Evolutionary conservation across 2,888 invertebrate species (phyloP), one percentile per base, ranked within the genome.

Genomic region (Diloba caeruleocephala): DNA sequence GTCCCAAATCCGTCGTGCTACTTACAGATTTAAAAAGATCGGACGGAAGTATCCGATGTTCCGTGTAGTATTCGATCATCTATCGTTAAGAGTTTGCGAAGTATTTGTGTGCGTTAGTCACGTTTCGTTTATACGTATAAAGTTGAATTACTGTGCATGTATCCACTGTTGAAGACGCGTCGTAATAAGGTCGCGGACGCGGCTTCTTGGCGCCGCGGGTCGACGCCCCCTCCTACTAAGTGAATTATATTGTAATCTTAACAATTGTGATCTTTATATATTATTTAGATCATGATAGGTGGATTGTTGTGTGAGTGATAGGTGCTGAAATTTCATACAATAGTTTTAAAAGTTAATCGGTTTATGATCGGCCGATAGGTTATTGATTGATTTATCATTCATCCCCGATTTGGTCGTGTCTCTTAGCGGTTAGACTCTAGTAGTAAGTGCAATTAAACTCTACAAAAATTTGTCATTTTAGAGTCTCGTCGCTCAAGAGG

Each of bases 101-200:
- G 41, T 57, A 23, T 37, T 21, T 50, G 69, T 67, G 63, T 69
- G 58, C 23, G 59, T 71, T 62, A 71, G 66, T 69, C 69, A 71
- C 71, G 66, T 60, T 55, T 51, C 52, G 52, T 57, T 70, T 60
- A 59, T 63, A 57, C 10, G 50, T 58, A 69, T 56, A 54, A 57
- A 71, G 58, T 70, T 70, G 70, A 51, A 70, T 67, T 71, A 67
- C 67, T 72, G 72, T 67, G 59, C 52, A 58, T 34, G 59, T 72
- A 58, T 60, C 45, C 37, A 68, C 64, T 64, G 67, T 61, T 51
- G 74, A 75, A 77, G 78, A 72, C 66, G 74, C 75, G 76, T 61
- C 64, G 83, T 83, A 90, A 89, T 89, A 90, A 88, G 90, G 90
- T 87, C 89, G 86, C 84, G 88, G 82, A 82, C 84, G 87, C 88